Percentiles rank a stretch among this genome's conserved stretches.
phyloP scores from a whole-genome alignment of 2,113 vertebrate species.

The Psilopsiagon aymara region DNA sequence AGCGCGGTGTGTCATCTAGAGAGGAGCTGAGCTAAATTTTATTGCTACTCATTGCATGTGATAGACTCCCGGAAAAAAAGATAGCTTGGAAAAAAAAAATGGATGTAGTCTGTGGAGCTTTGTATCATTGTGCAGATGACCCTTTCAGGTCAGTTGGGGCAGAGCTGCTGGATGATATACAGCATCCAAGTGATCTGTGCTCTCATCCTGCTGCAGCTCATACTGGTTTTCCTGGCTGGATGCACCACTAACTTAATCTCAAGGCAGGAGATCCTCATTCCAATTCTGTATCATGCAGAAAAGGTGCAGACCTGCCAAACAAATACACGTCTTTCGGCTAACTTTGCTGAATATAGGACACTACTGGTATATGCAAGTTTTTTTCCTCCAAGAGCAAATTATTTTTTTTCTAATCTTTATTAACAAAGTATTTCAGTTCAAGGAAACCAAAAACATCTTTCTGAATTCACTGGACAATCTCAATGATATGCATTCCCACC shows the following conservation, averaged over 20 bases:
- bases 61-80: neutral
- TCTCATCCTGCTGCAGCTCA: neutral
- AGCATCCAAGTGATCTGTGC: neutral
- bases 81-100: neutral
- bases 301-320: neutral
- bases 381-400: neutral
- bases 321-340: neutral
- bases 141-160: neutral
- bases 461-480: neutral
- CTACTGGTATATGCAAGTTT: neutral
- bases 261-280: neutral
- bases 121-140: no score
- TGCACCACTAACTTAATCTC: neutral
- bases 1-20: neutral
- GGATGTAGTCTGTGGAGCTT: neutral
- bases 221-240: neutral
- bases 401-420: neutral
- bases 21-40: neutral
- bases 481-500: neutral
- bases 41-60: fast-evolving
- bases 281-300: fast-evolving
- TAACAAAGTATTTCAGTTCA: neutral
- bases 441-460: neutral
- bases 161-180: neutral
- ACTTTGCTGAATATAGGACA: neutral